Conservation (phyloP, 2,888 invertebrate species). For the Drosophila testacea region DNA sequence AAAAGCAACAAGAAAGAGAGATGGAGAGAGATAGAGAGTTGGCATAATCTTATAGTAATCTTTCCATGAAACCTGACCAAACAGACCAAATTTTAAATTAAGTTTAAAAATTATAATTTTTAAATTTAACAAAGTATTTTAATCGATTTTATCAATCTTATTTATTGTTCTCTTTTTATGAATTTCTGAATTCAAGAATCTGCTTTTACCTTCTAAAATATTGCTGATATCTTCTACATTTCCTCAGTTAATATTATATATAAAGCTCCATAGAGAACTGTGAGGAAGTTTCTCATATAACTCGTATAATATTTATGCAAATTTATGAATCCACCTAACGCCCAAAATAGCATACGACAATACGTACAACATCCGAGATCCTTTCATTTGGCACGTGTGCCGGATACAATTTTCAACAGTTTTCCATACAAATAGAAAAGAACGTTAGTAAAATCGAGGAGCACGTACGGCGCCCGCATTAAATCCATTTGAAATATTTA, state of each 20-base stretch:
- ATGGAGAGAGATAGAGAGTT: slow-evolving; percentile 5
- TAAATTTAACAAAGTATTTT: neutral
- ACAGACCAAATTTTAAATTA: neutral
- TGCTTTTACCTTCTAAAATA: too few relatives aligned
- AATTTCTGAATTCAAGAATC: neutral
- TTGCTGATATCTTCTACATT: neutral
- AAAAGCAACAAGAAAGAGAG: neutral
- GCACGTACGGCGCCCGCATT: slow-evolving; percentile 63
- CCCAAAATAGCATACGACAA: slow-evolving; percentile 36
- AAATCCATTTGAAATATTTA: slow-evolving; percentile 58
- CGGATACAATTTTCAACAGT: slow-evolving; percentile 69
- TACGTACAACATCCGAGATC: slow-evolving; percentile 19
- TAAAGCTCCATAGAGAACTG: neutral
- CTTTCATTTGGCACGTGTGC: slow-evolving; percentile 75
- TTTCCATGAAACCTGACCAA: slow-evolving; percentile 8
- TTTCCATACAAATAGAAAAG: slow-evolving; percentile 36
- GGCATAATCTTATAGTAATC: slow-evolving; percentile 7
- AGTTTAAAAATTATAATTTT: neutral
- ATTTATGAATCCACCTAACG: slow-evolving; percentile 54
- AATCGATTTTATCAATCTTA: neutral
- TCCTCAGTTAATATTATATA: neutral
- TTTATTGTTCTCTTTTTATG: neutral
- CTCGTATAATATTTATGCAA: slow-evolving; percentile 42
- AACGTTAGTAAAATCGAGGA: slow-evolving; percentile 24
- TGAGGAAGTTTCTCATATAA: slow-evolving; percentile 19